Conservation (phyloP, 2,113 vertebrate species). For the Leptosomus discolor region DNA sequence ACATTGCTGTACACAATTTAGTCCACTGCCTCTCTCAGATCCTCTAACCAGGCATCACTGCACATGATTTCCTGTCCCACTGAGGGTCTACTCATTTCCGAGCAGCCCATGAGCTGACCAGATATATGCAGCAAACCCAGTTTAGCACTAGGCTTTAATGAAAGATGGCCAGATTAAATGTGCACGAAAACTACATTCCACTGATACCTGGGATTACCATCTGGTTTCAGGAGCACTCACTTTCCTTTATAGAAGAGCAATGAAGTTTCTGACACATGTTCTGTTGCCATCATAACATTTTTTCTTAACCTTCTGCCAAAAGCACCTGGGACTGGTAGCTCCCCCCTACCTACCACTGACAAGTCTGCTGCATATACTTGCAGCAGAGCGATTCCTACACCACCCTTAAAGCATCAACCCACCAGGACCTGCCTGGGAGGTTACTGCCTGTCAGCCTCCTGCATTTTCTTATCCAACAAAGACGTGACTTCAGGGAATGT, state of each 20-base stretch:
- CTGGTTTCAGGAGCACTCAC: neutral
- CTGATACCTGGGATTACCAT: neutral
- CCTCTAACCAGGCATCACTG: neutral
- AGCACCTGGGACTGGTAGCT: neutral
- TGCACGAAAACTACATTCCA: fast-evolving
- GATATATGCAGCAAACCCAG: neutral
- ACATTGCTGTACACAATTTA: fast-evolving
- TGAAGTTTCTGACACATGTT: neutral
- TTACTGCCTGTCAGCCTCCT: neutral
- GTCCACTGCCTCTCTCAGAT: neutral
- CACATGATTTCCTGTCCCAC: neutral
- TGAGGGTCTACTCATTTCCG: neutral
- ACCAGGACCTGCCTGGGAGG: neutral
- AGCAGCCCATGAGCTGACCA: neutral
- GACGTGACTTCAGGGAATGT: neutral
- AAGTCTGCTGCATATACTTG: neutral
- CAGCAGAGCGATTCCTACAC: neutral
- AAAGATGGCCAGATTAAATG: neutral
- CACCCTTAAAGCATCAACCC: neutral
- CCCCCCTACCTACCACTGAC: neutral
- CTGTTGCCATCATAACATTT: neutral
- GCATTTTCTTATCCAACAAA: neutral
- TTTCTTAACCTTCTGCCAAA: neutral
- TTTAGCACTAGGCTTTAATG: neutral
- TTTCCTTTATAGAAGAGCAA: neutral